These are phyloP conservation scores for Orientallactaga bullata DNA, from an alignment of 2,113 vertebrate genomes.

Conservation along the genomic window DNA sequence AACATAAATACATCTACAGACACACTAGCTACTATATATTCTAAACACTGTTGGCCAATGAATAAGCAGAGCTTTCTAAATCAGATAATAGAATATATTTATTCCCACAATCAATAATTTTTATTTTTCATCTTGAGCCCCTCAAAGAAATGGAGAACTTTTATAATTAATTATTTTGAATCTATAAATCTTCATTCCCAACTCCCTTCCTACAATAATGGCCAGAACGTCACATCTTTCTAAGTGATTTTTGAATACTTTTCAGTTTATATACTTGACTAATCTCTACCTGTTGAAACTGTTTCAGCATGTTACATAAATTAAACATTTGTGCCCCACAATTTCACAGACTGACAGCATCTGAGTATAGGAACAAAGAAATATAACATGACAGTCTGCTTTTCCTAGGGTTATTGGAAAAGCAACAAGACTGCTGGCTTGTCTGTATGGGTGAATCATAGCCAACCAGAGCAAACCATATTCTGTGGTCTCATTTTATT, in stretches of 20 bases:
- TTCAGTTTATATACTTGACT: slow-evolving; percentile 76
- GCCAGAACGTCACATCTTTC: slow-evolving; percentile 77
- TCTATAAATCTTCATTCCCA: slow-evolving; percentile 78
- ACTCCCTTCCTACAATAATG: slow-evolving; percentile 80
- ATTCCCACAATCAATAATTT: slow-evolving; percentile 91
- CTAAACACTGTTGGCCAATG: slow-evolving; percentile 94
- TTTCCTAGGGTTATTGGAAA: slow-evolving; percentile 49
- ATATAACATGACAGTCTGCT: slow-evolving; percentile 15
- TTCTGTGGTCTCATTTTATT: slow-evolving; percentile 78
- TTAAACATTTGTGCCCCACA: slow-evolving; percentile 80
- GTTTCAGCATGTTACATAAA: slow-evolving; percentile 80
- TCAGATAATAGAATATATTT: slow-evolving; percentile 92
- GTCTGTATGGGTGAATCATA: slow-evolving; percentile 35
- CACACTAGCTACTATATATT: slow-evolving; percentile 94
- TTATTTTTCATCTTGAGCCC: slow-evolving; percentile 86
- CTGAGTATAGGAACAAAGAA: slow-evolving; percentile 61
- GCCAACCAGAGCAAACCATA: slow-evolving; percentile 62
- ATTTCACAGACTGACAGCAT: slow-evolving; percentile 63
- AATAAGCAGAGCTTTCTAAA: slow-evolving; percentile 92
- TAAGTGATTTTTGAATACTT: slow-evolving; percentile 76
- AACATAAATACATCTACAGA: slow-evolving; percentile 97
- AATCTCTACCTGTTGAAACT: slow-evolving; percentile 84
- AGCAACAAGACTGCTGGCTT: slow-evolving; percentile 35
- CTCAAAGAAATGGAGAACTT: slow-evolving; percentile 77
- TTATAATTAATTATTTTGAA: slow-evolving; percentile 83